A percentile compares a stretch with the other conserved stretches of the same genome.
phyloP scores from a whole-genome alignment of 2,797 vertebrate genomes.

The Paramormyrops hopkinsi region DNA sequence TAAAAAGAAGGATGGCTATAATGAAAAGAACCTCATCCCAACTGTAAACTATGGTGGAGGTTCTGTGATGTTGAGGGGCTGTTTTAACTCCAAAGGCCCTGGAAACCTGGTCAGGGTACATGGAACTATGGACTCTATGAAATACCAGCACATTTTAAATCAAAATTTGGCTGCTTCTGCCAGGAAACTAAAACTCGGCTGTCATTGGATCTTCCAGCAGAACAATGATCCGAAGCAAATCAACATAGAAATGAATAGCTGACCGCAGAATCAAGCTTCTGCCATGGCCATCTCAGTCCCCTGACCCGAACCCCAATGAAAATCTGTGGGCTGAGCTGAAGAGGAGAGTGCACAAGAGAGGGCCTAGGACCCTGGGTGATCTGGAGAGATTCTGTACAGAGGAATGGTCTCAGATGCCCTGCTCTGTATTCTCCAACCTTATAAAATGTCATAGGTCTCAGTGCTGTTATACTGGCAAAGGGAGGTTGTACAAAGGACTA shows the following conservation, averaged over 20 bases:
- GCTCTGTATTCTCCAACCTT: not conserved
- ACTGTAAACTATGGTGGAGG: no score
- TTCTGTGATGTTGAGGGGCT: not conserved
- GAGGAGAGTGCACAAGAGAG: not conserved
- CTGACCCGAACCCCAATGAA: not conserved
- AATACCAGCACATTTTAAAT: not conserved
- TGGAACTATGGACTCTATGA: not conserved
- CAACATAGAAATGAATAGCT: not conserved
- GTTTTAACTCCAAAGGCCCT: not conserved
- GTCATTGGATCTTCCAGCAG: not conserved
- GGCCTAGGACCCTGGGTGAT: not conserved
- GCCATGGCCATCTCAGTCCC: not conserved
- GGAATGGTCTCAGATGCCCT: not conserved
- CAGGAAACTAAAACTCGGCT: not conserved
- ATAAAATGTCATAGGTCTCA: not conserved
- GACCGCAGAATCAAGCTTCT: not conserved
- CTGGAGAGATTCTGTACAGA: not conserved
- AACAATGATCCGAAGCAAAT: not conserved
- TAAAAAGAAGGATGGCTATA: no score
- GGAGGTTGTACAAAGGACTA: not conserved
- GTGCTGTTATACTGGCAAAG: not conserved
- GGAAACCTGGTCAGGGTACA: not conserved
- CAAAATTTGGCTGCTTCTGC: not conserved
- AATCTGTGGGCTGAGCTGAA: not conserved
- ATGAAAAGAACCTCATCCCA: no score